Evolutionary conservation across 2,797 vertebrate genomes (phyloP).

Genomic region (Sebastes taczanowskii): DNA sequence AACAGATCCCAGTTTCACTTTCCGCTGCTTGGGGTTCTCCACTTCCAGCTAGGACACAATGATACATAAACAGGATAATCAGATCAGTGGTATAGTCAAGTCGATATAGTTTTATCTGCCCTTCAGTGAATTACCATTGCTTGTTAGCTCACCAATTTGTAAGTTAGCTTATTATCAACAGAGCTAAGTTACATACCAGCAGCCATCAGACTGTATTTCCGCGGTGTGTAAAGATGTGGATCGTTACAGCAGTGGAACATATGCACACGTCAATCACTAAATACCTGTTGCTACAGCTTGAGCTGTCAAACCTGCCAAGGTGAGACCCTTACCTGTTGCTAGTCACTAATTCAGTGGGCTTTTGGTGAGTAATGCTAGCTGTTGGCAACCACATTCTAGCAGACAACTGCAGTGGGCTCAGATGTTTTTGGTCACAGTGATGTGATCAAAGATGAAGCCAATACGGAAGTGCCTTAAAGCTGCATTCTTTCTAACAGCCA

Average conservation of each 20-base stretch:
- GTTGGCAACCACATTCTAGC: not conserved
- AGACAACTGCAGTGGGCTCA: not conserved
- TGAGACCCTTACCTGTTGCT: not conserved
- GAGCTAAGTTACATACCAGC: not conserved
- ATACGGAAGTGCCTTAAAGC: no score
- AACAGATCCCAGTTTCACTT: conserved; percentile 85
- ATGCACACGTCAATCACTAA: not conserved
- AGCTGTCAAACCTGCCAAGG: not conserved
- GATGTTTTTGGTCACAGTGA: not conserved
- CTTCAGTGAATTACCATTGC: not conserved
- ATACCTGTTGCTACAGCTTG: not conserved
- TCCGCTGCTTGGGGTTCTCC: conserved; percentile 80
- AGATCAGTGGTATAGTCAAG: not conserved
- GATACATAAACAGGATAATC: not conserved
- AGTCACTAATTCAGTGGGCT: not conserved
- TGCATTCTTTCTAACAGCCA: no score
- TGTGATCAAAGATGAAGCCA: not conserved
- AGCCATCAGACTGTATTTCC: not conserved
- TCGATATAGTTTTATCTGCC: not conserved
- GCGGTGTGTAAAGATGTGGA: not conserved
- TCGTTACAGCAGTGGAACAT: not conserved
- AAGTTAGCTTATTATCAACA: not conserved
- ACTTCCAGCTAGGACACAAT: conserved; percentile 80
- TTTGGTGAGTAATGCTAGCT: not conserved
- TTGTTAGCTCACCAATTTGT: not conserved